phyloP scores from a whole-genome alignment of 2,888 invertebrate genomes.

The Liodrosophila aerea region DNA sequence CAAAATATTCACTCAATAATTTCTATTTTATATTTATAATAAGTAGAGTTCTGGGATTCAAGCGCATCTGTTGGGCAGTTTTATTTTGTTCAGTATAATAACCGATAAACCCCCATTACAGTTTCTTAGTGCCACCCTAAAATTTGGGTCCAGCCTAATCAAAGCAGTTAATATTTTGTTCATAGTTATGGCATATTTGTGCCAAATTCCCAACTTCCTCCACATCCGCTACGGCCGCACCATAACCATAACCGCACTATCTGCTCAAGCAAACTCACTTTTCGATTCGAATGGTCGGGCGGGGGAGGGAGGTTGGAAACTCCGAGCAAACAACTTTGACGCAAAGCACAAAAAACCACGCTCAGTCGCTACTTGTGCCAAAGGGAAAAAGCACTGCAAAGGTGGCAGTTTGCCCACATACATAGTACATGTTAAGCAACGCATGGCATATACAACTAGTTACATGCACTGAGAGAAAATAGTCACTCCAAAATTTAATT shows the following conservation, averaged over 20 bases:
- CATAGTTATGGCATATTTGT: conserved; percentile 46
- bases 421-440: conserved; percentile 7
- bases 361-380: background rate
- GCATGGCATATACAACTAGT: conserved; percentile 36
- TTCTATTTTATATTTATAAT: no score
- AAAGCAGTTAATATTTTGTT: conserved; percentile 24
- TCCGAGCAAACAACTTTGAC: conserved; percentile 25
- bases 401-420: conserved; percentile 30
- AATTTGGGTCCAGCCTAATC: conserved; percentile 27
- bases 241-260: conserved; percentile 44
- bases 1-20: no score
- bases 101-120: no score
- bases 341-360: conserved; percentile 24
- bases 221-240: conserved; percentile 21
- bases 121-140: background rate
- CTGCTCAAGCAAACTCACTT: conserved; percentile 38
- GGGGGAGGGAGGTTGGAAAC: background rate
- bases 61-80: no score
- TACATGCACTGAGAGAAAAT: conserved; percentile 2
- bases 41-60: no score
- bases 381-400: background rate
- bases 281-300: conserved; percentile 32
- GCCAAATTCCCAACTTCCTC: conserved; percentile 23
- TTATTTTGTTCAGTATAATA: no score
- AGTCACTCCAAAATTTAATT: no score